Base-by-base conservation (phyloP, 2,888 invertebrate species). In the Diachrysia chrysitis region DNA sequence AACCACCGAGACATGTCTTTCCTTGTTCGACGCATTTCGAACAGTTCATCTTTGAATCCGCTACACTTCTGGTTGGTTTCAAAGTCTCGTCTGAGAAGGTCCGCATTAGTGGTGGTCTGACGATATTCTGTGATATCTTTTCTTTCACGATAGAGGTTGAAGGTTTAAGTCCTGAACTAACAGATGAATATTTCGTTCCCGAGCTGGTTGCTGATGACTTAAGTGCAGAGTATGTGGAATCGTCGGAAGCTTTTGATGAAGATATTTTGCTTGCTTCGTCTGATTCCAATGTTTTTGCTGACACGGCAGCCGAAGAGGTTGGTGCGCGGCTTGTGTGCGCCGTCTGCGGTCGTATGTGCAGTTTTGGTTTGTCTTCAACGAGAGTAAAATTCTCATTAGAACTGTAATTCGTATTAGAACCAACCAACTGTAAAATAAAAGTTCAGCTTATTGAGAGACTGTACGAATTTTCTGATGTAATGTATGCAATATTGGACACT, bases 11-110 rank as follows among this genome's bases (percentile, higher is more conserved):
- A 79, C 92, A 92, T 5, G 76, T 78, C 59, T 83, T 83, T 0
- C 88, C 89, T 58, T 86, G 75, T 60, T 85, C 79, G 0, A 79
- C 57, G 77, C 92, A 92, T 71, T 79, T 87, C 0, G 87, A 78
- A 79, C 92, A 92, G 32, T 68, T 53, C 23, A 0, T n/a, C 10
- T n/a, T 21, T 25, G 60, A 72, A 17, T 67, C 66, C 16, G 16
- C 12, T 3, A 35, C 12, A 1, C 59, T 29, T 21, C 32, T 29
- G 1, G 32, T 3, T 14, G 60, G 54, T 12, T 69, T 66, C 12
- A 64, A 3, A 0, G 16, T 42, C 6, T 65, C 61, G 9, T 54
- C 61, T 0, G 46, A 56, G 0, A 0, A 1, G 54, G 17, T 10
- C 25, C 12, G 19, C 1, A 17, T 21, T 17, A 12, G 12, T 10